phyloP scores from a whole-genome alignment of 2,888 invertebrate species.

The Caenorhabditis drosophilae region DNA sequence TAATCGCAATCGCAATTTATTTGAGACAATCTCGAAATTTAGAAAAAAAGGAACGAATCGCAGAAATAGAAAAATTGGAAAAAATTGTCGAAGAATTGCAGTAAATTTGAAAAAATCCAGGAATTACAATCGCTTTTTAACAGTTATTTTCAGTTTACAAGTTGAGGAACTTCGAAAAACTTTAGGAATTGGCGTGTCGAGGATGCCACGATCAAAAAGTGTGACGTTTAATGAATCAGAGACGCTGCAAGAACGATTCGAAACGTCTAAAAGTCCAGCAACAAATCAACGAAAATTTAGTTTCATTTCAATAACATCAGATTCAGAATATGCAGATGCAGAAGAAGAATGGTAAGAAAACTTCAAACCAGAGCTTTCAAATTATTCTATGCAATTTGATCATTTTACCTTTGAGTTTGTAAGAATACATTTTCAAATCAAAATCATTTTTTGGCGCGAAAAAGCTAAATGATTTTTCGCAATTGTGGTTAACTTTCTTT shows the following conservation, averaged over 20 bases:
- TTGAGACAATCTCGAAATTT: neutral
- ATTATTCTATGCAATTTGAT: neutral
- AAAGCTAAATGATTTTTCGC: neutral
- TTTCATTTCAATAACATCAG: constrained; percentile 33
- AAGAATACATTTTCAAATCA: too few species aligned
- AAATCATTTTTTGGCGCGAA: neutral
- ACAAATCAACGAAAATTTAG: too few species aligned
- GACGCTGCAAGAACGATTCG: too few species aligned
- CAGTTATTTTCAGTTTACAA: constrained; percentile 1
- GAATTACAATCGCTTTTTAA: too few species aligned
- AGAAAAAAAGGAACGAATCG: too few species aligned
- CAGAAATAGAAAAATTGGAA: neutral
- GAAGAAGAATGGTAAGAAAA: constrained; percentile 45
- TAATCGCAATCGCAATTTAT: neutral
- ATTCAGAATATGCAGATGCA: constrained; percentile 41
- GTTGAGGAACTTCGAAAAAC: neutral
- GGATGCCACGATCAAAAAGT: constrained; percentile 2
- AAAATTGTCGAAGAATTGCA: neutral
- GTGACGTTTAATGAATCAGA: neutral
- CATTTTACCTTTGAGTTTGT: too few species aligned
- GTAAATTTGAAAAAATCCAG: too few species aligned
- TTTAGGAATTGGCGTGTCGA: constrained; percentile 2
- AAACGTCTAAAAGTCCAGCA: too few species aligned
- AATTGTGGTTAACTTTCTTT: neutral
- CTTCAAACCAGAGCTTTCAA: too few species aligned